Evolutionary conservation across 2,113 vertebrate species (phyloP).

Genomic region (Nothobranchius furzeri): DNA sequence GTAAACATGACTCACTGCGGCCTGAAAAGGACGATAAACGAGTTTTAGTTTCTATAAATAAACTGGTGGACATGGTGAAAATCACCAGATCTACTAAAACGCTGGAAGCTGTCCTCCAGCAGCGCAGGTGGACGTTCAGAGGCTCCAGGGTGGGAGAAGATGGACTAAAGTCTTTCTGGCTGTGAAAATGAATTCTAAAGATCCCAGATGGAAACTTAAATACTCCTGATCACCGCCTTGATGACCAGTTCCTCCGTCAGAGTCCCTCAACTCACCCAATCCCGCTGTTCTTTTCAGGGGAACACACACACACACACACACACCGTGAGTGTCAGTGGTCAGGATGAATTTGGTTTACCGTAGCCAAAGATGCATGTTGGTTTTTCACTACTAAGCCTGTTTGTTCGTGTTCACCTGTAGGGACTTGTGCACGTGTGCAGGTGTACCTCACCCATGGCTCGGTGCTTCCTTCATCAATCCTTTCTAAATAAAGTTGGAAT

Average conservation of each 20-base stretch:
- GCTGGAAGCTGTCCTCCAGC: neutral
- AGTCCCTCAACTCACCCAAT: neutral
- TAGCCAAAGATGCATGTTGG: too few relatives aligned
- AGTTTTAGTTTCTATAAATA: neutral
- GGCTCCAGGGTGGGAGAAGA: neutral
- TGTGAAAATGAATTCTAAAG: neutral
- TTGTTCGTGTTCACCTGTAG: neutral
- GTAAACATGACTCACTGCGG: neutral
- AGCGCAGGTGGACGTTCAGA: constrained; percentile 1
- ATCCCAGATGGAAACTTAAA: constrained; percentile 7
- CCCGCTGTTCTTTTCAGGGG: neutral
- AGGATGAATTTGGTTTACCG: too few relatives aligned
- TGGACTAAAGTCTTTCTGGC: neutral
- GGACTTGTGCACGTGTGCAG: too few relatives aligned
- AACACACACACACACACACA: neutral
- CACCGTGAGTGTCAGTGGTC: too few relatives aligned
- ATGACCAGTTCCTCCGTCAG: constrained; percentile 8
- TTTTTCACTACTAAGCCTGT: neutral
- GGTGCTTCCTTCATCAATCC: too few relatives aligned
- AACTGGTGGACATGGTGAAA: neutral
- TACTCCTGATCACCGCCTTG: neutral
- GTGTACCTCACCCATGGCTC: too few relatives aligned
- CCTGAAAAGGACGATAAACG: too few relatives aligned
- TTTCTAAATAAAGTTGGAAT: too few relatives aligned
- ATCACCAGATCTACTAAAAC: neutral